Percentiles rank a stretch among this genome's conserved stretches.
Conservation (phyloP, 1,140 invertebrate genomes). For the Drosophila nebulosa region DNA sequence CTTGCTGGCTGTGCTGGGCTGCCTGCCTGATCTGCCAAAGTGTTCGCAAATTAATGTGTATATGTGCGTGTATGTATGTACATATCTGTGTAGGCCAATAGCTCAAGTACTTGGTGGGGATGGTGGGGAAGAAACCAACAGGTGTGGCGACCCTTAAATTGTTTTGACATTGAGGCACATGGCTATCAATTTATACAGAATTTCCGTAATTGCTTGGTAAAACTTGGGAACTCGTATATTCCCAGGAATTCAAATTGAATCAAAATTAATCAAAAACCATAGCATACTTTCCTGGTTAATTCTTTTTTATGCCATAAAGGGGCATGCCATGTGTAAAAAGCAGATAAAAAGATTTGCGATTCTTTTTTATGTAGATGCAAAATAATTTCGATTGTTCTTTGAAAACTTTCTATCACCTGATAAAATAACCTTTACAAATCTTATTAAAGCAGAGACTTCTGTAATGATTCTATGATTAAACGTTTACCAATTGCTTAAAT, state of each 20-base stretch:
- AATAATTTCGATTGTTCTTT: too few relatives aligned
- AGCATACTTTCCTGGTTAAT: neutral
- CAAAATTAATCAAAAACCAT: neutral
- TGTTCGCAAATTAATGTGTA: conserved; percentile 45
- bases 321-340: too few relatives aligned
- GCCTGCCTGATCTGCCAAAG: conserved; percentile 15
- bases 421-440: too few relatives aligned
- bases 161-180: conserved; percentile 14
- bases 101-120: too few relatives aligned
- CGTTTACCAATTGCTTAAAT: too few relatives aligned
- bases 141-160: conserved; percentile 21
- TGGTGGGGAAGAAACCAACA: conserved; percentile 17
- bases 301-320: neutral
- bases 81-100: neutral
- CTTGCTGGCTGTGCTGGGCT: conserved; percentile 20
- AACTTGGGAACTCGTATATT: neutral
- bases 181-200: conserved; percentile 6
- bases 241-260: neutral
- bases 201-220: neutral
- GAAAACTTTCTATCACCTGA: too few relatives aligned
- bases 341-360: too few relatives aligned
- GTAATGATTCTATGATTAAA: too few relatives aligned
- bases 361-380: too few relatives aligned
- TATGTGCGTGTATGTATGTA: neutral
- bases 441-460: too few relatives aligned